Conservation (phyloP, 2,797 vertebrate species). For the Steatocranus sp. region DNA sequence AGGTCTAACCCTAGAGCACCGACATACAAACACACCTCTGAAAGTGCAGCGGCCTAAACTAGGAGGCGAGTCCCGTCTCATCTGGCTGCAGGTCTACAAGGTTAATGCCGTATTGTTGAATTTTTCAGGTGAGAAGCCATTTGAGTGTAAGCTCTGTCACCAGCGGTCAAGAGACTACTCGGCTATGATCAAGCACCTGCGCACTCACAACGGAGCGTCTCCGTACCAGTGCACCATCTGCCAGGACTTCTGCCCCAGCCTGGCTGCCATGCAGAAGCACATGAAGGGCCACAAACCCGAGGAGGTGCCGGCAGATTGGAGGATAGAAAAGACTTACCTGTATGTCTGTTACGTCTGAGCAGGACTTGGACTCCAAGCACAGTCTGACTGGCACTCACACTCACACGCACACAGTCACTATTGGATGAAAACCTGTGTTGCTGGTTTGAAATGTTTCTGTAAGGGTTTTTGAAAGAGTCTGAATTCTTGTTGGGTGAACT, state of each 20-base stretch:
- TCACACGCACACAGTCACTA: constrained; percentile 5
- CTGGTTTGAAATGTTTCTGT: constrained; percentile 30
- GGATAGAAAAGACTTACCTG: constrained; percentile 99
- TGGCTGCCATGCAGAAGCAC: constrained; percentile 99
- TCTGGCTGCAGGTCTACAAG: constrained; percentile 25
- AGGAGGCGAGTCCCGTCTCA: constrained; percentile 16
- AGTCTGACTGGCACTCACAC: neutral
- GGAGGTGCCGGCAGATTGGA: constrained; percentile 97
- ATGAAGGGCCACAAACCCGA: constrained; percentile 98
- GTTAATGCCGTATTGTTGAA: constrained; percentile 40
- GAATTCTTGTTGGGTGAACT: constrained; percentile 8
- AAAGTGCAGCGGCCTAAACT: neutral
- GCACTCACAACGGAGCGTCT: constrained; percentile 97
- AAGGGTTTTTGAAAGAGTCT: neutral
- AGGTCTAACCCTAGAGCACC: neutral
- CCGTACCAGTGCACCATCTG: constrained; percentile 99
- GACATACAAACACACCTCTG: neutral
- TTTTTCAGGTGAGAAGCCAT: constrained; percentile 94
- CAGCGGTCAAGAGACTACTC: constrained; percentile 98
- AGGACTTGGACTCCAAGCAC: constrained; percentile 55
- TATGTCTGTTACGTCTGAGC: constrained; percentile 97
- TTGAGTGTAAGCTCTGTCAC: constrained; percentile 98
- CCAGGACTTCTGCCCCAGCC: constrained; percentile 98
- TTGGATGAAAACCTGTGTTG: constrained; percentile 27
- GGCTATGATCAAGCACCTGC: constrained; percentile 99